Conservation (phyloP, 2,797 vertebrate genomes). For the Acrossocheilus wenchowensis region DNA sequence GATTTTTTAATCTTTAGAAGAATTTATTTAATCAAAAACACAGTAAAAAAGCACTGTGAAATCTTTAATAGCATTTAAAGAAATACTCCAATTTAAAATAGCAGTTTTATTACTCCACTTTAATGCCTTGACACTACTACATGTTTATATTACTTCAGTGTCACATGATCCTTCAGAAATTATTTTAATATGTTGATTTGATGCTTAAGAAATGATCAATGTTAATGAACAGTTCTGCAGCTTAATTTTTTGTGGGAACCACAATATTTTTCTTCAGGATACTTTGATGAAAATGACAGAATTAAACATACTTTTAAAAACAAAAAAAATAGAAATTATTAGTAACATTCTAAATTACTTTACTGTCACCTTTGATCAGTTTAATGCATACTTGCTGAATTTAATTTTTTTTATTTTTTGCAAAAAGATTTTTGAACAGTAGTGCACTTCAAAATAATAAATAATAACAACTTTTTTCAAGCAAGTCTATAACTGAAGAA, state of each 20-base stretch:
- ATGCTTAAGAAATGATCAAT: neutral
- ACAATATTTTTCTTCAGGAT: neutral
- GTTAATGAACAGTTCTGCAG: neutral
- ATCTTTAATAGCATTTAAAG: neutral
- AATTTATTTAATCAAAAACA: neutral
- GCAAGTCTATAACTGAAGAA: neutral
- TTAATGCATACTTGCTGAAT: neutral
- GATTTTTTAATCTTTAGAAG: neutral
- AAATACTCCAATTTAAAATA: neutral
- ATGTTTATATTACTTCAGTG: neutral
- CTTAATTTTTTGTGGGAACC: neutral
- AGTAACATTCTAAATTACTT: neutral
- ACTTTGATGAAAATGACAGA: neutral
- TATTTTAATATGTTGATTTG: neutral
- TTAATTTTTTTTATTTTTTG: neutral
- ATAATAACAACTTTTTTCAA: neutral
- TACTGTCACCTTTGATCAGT: neutral
- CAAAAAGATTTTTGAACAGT: neutral
- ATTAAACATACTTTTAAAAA: neutral
- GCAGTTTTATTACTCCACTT: neutral
- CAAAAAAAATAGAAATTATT: neutral
- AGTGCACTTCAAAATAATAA: neutral
- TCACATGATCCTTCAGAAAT: neutral
- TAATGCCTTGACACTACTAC: neutral
- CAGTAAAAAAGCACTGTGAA: neutral